Evolutionary conservation across 2,888 invertebrate genomes (phyloP).

Genomic region (Matsumyia berberina): DNA sequence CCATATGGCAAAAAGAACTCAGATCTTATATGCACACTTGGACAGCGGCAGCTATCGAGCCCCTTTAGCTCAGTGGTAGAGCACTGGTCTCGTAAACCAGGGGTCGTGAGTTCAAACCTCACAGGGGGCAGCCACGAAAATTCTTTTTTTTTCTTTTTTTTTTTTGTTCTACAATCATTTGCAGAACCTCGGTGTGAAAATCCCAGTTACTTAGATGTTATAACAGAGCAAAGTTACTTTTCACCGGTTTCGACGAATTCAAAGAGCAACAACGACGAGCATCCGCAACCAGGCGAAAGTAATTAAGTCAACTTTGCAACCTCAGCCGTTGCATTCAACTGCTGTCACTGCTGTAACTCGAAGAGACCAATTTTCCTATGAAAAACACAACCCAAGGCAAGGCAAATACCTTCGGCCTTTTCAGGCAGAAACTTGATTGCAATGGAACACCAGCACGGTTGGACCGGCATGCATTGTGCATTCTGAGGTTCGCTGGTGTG

Average conservation of each 20-base stretch:
- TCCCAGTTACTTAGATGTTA: conserved; percentile 33
- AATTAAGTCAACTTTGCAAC: conserved; percentile 42
- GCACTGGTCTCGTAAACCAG: conserved; percentile 80
- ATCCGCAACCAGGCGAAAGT: conserved; percentile 64
- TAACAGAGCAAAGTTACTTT: conserved; percentile 2
- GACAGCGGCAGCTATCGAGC: conserved; percentile 60
- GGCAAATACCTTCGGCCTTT: conserved; percentile 68
- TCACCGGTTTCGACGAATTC: not conserved
- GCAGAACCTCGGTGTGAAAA: not conserved
- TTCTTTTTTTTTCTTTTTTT: conserved; percentile 65
- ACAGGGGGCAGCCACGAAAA: conserved; percentile 76
- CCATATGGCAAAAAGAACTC: not conserved
- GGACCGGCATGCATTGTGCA: conserved; percentile 71
- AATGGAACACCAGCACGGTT: conserved; percentile 48
- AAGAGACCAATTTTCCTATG: conserved; percentile 23
- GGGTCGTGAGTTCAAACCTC: conserved; percentile 79
- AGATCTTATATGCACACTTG: conserved; percentile 58
- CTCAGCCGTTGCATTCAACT: conserved; percentile 51
- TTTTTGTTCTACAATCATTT: conserved; percentile 18
- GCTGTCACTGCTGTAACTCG: conserved; percentile 45
- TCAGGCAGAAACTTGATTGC: conserved; percentile 72
- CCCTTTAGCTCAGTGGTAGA: conserved; percentile 79
- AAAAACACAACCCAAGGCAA: conserved; percentile 51
- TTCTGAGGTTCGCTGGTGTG: conserved; percentile 65
- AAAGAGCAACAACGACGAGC: conserved; percentile 20